A percentile compares a stretch with the other conserved stretches of the same genome.
Conservation (phyloP, 2,113 vertebrate species). For the Blennius ocellaris region DNA sequence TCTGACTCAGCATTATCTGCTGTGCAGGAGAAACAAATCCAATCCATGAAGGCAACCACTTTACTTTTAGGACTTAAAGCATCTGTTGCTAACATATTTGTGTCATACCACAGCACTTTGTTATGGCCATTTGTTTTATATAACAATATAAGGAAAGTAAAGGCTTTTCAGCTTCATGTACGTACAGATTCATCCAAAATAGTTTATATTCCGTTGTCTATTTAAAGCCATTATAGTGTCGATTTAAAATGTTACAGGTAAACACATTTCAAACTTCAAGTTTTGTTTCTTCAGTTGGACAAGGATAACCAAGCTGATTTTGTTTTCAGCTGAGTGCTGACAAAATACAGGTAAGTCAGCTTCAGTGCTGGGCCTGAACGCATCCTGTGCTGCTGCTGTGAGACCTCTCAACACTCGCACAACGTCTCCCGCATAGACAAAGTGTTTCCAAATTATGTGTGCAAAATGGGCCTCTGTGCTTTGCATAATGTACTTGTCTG, state of each 20-base stretch:
- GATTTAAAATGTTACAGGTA: not conserved
- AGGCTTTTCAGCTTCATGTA: no score
- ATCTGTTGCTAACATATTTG: no score
- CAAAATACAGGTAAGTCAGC: no score
- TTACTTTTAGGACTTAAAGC: no score
- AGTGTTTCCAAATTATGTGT: not conserved
- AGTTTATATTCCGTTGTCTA: not conserved
- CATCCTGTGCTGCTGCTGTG: not conserved
- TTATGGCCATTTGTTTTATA: no score
- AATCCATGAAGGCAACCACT: no score
- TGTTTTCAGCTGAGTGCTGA: not conserved
- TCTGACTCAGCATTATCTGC: no score
- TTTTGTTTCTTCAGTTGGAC: not conserved
- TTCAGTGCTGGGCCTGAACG: no score
- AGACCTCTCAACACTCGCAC: not conserved
- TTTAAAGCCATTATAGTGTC: not conserved
- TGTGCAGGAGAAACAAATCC: no score
- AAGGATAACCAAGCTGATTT: not conserved
- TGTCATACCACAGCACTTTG: no score
- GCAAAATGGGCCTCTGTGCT: conserved; percentile 2
- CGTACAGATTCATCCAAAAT: no score
- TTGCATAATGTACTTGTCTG: not conserved
- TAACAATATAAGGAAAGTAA: no score
- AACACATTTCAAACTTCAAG: not conserved
- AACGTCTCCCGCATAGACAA: not conserved